Percentiles rank a stretch among this genome's conserved stretches.
These are phyloP conservation scores for Meandrina meandrites DNA, from an alignment of 92 coral and sea anemone species.

Conservation along the genomic window DNA sequence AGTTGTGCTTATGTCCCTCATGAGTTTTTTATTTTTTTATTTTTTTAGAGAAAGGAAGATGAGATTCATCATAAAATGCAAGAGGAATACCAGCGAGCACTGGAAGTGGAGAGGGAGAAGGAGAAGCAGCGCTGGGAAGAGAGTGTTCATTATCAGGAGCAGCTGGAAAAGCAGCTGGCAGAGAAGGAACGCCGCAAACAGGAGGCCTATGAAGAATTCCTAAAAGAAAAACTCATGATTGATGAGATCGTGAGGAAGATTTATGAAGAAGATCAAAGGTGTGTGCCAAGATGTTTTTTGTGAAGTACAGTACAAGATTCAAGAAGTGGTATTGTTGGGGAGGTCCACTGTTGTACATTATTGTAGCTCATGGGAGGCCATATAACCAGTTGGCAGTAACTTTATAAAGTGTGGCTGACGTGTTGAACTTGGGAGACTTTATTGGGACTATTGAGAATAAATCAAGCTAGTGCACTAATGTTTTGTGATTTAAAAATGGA, in stretches of 20 bases:
- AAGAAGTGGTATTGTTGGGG: not conserved
- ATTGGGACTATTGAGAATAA: too few species aligned
- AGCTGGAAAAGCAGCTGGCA: constrained; percentile 84
- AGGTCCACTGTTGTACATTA: too few species aligned
- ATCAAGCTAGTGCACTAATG: too few species aligned
- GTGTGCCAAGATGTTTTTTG: not conserved
- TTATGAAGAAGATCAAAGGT: constrained; percentile 98
- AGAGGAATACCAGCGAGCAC: constrained; percentile 77
- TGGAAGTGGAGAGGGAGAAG: constrained; percentile 81
- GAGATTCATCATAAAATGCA: constrained; percentile 85
- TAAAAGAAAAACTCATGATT: constrained; percentile 98
- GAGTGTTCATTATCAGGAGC: constrained; percentile 91
- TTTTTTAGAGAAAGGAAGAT: constrained; percentile 61
- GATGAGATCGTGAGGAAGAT: constrained; percentile 98
- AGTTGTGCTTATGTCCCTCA: too few species aligned
- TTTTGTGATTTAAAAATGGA: too few species aligned
- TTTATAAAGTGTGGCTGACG: too few species aligned
- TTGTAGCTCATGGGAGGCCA: too few species aligned
- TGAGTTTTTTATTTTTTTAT: not conserved
- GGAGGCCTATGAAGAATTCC: constrained; percentile 94
- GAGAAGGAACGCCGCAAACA: constrained; percentile 92
- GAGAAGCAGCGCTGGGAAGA: constrained; percentile 93
- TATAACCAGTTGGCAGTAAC: too few species aligned
- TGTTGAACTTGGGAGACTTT: too few species aligned
- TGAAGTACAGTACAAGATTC: not conserved